These are phyloP conservation scores for Cheilinus undulatus DNA, from an alignment of 2,113 vertebrate genomes.

Conservation along the genomic window DNA sequence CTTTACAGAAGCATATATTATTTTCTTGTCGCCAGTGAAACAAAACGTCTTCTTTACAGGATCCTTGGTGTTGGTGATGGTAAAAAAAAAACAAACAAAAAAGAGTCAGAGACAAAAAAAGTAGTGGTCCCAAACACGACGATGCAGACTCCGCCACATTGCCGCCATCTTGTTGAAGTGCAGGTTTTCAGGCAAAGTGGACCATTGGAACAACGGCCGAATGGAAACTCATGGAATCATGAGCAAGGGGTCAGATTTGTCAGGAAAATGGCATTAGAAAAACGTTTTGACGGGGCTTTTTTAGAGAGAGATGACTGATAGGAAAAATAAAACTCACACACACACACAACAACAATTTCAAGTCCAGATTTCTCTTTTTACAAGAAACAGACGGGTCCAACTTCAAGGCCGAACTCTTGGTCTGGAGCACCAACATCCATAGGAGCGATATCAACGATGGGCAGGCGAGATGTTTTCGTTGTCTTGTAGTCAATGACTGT, in stretches of 20 bases:
- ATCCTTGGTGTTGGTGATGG: slow-evolving; percentile 85
- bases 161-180: slow-evolving; percentile 87
- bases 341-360: slow-evolving; percentile 90
- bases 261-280: slow-evolving; percentile 86
- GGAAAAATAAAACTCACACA: slow-evolving; percentile 86
- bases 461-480: slow-evolving; percentile 96
- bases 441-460: slow-evolving; percentile 98
- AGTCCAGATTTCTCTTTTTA: slow-evolving; percentile 99
- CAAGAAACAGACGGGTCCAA: slow-evolving; percentile 99
- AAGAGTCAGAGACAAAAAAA: slow-evolving; percentile 77
- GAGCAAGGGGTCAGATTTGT: slow-evolving; percentile 78
- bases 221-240: slow-evolving; percentile 75
- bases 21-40: slow-evolving; percentile 90
- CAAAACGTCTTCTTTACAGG: slow-evolving; percentile 87
- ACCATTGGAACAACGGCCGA: slow-evolving; percentile 84
- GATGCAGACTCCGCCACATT: slow-evolving; percentile 79
- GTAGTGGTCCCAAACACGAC: slow-evolving; percentile 85
- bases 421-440: slow-evolving; percentile 97
- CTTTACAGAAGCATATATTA: slow-evolving; percentile 89
- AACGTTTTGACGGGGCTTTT: slow-evolving; percentile 75
- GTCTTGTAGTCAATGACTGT: slow-evolving; percentile 99
- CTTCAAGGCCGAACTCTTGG: slow-evolving; percentile 97
- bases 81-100: slow-evolving; percentile 62
- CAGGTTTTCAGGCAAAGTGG: slow-evolving; percentile 90
- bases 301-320: slow-evolving; percentile 94